These are phyloP conservation scores for Coreoperca whiteheadi DNA, from an alignment of 2,113 vertebrate species.

Conservation along the genomic window DNA sequence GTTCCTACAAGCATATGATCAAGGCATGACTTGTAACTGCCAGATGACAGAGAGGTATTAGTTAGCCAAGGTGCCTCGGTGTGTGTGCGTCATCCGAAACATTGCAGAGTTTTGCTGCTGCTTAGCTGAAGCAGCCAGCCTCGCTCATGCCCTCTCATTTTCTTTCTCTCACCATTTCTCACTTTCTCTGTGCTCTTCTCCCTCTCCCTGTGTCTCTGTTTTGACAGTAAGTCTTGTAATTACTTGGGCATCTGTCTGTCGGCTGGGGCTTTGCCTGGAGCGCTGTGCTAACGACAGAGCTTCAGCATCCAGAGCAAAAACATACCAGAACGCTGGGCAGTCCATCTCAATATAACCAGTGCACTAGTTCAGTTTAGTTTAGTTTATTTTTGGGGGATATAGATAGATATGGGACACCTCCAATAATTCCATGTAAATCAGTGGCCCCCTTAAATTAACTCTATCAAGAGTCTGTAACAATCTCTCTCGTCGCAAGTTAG, in stretches of 20 bases:
- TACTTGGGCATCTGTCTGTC: constrained; percentile 43
- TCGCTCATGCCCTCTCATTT: constrained; percentile 10
- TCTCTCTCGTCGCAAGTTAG: not conserved
- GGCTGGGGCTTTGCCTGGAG: constrained; percentile 56
- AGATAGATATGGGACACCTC: no score
- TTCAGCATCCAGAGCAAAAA: constrained; percentile 31
- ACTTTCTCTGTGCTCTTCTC: constrained; percentile 21
- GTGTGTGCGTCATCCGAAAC: constrained; percentile 16
- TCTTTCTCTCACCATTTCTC: constrained; percentile 9
- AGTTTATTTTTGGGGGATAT: not conserved
- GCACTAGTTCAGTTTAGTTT: not conserved
- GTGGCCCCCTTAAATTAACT: not conserved
- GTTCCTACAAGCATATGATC: constrained; percentile 45
- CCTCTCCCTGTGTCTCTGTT: constrained; percentile 27
- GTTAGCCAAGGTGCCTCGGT: not conserved
- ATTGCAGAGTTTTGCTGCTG: not conserved
- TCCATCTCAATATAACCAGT: constrained; percentile 2
- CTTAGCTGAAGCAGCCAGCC: not conserved
- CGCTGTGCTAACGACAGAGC: constrained; percentile 35
- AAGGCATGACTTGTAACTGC: constrained; percentile 31
- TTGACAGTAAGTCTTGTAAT: constrained; percentile 63
- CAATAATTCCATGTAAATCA: not conserved
- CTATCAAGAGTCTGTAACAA: not conserved
- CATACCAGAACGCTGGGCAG: not conserved
- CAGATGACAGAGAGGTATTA: constrained; percentile 28